A percentile compares a stretch with the other conserved stretches of the same genome.
These are phyloP conservation scores for Helicolenus hilgendorfi DNA, from an alignment of 2,797 vertebrate genomes.

Conservation along the genomic window DNA sequence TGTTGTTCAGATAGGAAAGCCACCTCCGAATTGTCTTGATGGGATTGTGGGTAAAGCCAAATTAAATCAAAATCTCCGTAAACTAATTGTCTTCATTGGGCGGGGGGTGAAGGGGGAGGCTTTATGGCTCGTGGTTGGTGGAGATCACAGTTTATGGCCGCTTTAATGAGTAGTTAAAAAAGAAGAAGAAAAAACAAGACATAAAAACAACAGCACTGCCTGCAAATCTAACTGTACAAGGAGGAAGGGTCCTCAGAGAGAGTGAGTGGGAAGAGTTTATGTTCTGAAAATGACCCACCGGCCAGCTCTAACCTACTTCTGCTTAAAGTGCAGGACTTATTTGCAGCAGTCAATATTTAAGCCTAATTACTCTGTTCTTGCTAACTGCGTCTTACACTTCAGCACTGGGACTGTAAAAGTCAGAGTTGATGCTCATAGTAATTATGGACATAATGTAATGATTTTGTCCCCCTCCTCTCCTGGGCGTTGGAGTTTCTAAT, in stretches of 20 bases:
- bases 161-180: constrained; percentile 71
- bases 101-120: background rate
- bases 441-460: constrained; percentile 65
- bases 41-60: constrained; percentile 40
- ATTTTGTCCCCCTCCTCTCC: constrained; percentile 28
- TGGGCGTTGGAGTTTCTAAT: constrained; percentile 19
- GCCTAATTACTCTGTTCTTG: constrained; percentile 77
- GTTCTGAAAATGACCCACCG: constrained; percentile 73
- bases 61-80: constrained; percentile 54
- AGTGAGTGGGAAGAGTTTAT: constrained; percentile 68
- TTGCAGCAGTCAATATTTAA: constrained; percentile 67
- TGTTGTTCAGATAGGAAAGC: constrained; percentile 24
- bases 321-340: constrained; percentile 69
- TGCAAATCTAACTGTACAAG: constrained; percentile 48
- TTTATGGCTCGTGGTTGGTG: constrained; percentile 49
- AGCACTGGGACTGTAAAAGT: constrained; percentile 67
- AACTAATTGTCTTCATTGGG: constrained; percentile 48
- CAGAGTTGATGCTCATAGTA: constrained; percentile 49
- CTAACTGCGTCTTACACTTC: constrained; percentile 57
- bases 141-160: constrained; percentile 67
- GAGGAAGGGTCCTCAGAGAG: constrained; percentile 45
- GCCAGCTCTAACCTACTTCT: constrained; percentile 54
- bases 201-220: constrained; percentile 34
- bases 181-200: constrained; percentile 5
- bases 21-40: constrained; percentile 14